phyloP scores from a whole-genome alignment of 2,888 invertebrate genomes.

The Crematogaster levior region DNA sequence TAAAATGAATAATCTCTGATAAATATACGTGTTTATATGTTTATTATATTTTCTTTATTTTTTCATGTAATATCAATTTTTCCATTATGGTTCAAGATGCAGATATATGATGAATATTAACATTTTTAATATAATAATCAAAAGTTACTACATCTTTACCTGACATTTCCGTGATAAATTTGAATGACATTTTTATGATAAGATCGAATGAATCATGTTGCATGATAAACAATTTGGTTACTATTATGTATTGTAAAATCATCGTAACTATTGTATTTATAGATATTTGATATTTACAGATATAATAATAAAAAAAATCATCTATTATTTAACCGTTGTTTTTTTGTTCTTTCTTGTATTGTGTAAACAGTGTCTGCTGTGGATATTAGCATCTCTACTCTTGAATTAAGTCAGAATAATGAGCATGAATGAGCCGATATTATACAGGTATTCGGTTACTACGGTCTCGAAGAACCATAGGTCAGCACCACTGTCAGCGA shows the following conservation, averaged over 20 bases:
- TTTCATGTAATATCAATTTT: not conserved
- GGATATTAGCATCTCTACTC: conserved; percentile 32
- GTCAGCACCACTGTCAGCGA: conserved; percentile 71
- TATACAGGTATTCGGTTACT: conserved; percentile 63
- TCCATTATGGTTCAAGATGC: not conserved
- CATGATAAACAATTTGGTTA: not conserved
- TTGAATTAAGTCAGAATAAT: conserved; percentile 65
- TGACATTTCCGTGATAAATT: not conserved
- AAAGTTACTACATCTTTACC: not conserved
- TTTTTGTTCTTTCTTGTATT: conserved; percentile 30
- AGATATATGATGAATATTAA: too few relatives aligned
- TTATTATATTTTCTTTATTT: not conserved
- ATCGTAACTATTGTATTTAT: not conserved
- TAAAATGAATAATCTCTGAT: not conserved
- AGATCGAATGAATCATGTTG: not conserved
- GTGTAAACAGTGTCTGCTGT: conserved; percentile 21
- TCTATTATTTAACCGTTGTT: conserved; percentile 38
- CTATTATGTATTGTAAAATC: not conserved
- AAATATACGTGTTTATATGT: not conserved
- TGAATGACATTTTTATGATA: too few relatives aligned
- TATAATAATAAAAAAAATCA: conserved; percentile 7
- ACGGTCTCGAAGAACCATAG: conserved; percentile 53
- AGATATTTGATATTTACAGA: too few relatives aligned
- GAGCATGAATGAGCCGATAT: conserved; percentile 64
- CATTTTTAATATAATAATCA: not conserved